Base-by-base conservation (phyloP, 2,888 invertebrate species). In the Drosophila setosimentum region DNA sequence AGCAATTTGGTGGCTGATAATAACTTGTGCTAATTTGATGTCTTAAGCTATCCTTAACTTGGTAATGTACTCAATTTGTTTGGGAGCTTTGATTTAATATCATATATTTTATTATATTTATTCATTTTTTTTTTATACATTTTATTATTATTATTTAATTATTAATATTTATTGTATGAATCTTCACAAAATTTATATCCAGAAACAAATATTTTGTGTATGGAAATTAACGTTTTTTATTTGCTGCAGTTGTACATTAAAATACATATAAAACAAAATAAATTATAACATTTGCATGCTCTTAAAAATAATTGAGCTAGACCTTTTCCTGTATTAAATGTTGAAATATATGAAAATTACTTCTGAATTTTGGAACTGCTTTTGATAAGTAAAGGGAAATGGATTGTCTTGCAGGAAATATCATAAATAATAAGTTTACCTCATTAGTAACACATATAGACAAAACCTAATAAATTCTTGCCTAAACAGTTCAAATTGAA, bases 21-120 rank as follows among this genome's bases (percentile, higher is more conserved):
- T 40, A 63, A 57, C 73, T 81, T 78, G 82, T 82, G 73, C 73
- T 78, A 65, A 68, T 50, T 49, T 62, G 7, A 29, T 45, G 13
- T 53, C 53, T 54, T 33, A 54, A 76, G 24, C 42, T 21, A 51
- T 68, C 21, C 24, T 30, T n/a, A 6, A 29, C 18, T 60, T 79
- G 49, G 2, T 49, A 62, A 49, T 66, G 82, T 72, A 78, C 82
- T 78, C 82, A 78, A 58, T 63, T 64, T 11, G 33, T 45, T 53
- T 42, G 27, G 73, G n/a, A 49, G 13, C 2, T 50, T 50, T 32
- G 32, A 42, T 29, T n/a, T 51, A 67, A 29, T 29, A 18, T 11
- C 24, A n/a, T 48, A 7, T 50, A 24, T 11, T 2, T 11, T 2
- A 16, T 11, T 21, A 42, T 42, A 18, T 37, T 37, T 11, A 21